phyloP scores from a whole-genome alignment of 2,113 vertebrate genomes.

The Brachyhypopomus gauderio region DNA sequence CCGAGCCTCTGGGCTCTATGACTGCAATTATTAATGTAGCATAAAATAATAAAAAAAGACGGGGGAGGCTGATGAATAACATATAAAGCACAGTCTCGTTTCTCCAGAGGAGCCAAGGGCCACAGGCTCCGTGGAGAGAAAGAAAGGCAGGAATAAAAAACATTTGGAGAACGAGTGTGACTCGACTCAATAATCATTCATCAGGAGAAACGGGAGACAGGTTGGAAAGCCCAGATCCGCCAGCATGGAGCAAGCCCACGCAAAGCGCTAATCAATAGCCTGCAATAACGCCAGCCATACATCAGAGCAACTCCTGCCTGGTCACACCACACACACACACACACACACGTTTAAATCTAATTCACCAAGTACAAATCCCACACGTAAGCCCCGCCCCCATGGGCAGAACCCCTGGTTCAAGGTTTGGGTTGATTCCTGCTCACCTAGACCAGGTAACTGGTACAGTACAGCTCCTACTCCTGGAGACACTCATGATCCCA shows the following conservation, averaged over 20 bases:
- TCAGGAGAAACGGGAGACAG: conserved; percentile 43
- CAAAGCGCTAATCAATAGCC: conserved; percentile 50
- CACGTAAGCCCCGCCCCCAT: neutral
- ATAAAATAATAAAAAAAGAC: conserved; percentile 45
- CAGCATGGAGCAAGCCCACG: conserved; percentile 11
- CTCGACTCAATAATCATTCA: conserved; percentile 47
- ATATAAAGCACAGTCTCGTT: conserved; percentile 32
- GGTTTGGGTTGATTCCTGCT: conserved; percentile 5
- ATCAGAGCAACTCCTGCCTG: conserved; percentile 10
- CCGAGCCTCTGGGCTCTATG: conserved; percentile 5
- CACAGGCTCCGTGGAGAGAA: conserved; percentile 4
- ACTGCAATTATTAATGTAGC: conserved; percentile 43
- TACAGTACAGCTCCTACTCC: no score
- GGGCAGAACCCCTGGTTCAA: neutral
- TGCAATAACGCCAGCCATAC: conserved; percentile 34
- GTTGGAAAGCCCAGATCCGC: conserved; percentile 40
- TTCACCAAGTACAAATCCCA: conserved; percentile 23
- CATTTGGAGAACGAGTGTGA: conserved; percentile 45
- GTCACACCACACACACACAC: neutral
- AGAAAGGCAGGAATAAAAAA: conserved; percentile 36
- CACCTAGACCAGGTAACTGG: neutral
- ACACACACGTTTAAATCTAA: conserved; percentile 21
- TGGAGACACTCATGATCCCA: no score
- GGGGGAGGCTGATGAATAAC: conserved; percentile 26
- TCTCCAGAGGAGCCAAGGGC: conserved; percentile 28